A percentile compares a stretch with the other conserved stretches of the same genome.
phyloP scores from a whole-genome alignment of 2,113 vertebrate species.

The Chlorodrepanis virens region DNA sequence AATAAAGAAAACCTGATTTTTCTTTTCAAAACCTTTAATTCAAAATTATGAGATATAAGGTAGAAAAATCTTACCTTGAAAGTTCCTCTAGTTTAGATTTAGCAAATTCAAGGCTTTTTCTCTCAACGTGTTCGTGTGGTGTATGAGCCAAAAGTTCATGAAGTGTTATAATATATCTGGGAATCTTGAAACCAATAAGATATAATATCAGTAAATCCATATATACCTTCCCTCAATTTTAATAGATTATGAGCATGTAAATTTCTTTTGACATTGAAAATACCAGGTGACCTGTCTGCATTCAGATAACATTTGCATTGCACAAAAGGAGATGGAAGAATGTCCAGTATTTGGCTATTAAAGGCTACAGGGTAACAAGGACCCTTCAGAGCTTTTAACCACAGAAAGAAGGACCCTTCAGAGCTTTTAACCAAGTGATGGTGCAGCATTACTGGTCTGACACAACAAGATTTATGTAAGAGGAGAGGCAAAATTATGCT shows the following conservation, averaged over 20 bases:
- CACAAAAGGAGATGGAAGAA: background rate
- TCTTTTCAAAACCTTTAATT: background rate
- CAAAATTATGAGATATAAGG: background rate
- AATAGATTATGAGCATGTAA: background rate
- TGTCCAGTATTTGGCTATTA: background rate
- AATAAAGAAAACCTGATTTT: background rate
- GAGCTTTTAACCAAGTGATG: background rate
- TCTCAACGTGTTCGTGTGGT: conserved; percentile 94
- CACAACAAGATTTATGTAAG: background rate
- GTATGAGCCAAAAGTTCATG: conserved; percentile 97
- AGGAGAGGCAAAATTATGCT: background rate
- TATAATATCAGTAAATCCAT: background rate
- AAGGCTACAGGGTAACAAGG: background rate
- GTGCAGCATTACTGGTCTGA: background rate
- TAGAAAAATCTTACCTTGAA: conserved; percentile 81
- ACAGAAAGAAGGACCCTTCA: background rate
- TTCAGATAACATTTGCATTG: background rate
- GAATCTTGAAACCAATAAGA: conserved; percentile 80
- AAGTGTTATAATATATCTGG: conserved; percentile 96
- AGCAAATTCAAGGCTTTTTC: conserved; percentile 97
- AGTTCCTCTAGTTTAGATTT: conserved; percentile 96
- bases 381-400: background rate
- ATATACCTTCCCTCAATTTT: background rate
- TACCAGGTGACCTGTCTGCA: background rate
- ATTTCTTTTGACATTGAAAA: background rate